Evolutionary conservation across 1,140 invertebrate species (phyloP).

Genomic region (Delia radicum): DNA sequence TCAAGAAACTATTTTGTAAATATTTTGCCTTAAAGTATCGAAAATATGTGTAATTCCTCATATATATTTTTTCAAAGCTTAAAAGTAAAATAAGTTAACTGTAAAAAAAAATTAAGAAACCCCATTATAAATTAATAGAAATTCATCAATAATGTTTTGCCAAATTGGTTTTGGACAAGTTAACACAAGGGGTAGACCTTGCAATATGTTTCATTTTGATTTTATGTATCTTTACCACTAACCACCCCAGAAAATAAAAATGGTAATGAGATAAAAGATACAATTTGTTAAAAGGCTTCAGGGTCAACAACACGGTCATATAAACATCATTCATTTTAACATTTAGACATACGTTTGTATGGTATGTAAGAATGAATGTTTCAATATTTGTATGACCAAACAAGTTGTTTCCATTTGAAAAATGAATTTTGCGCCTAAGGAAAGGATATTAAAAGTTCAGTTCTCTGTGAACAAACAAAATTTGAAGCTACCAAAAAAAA

Average conservation of each 20-base stretch:
- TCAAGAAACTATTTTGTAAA: conserved; percentile 25
- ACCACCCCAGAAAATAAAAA: background rate
- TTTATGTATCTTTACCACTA: background rate
- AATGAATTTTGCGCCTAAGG: conserved; percentile 10
- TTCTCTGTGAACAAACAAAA: background rate
- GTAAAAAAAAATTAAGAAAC: background rate
- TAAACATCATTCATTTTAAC: background rate
- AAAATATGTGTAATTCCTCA: too few relatives aligned
- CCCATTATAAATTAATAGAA: conserved; percentile 17
- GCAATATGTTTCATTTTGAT: background rate
- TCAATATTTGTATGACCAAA: background rate
- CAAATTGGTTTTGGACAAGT: conserved; percentile 11
- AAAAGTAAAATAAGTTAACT: background rate
- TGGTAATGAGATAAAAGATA: conserved; percentile 18
- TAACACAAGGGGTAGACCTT: background rate
- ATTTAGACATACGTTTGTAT: background rate
- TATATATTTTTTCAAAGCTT: conserved; percentile 9
- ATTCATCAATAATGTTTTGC: background rate
- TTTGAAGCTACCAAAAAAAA: background rate
- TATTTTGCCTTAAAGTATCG: too few relatives aligned
- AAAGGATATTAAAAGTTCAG: conserved; percentile 12
- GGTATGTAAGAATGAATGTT: too few relatives aligned
- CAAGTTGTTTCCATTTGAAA: conserved; percentile 17
- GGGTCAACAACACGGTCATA: background rate
- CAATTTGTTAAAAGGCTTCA: conserved; percentile 23